A percentile compares a stretch with the other conserved stretches of the same genome.
Evolutionary conservation across 2,888 invertebrate genomes (phyloP).

Genomic region (Bhutanitis thaidina): DNA sequence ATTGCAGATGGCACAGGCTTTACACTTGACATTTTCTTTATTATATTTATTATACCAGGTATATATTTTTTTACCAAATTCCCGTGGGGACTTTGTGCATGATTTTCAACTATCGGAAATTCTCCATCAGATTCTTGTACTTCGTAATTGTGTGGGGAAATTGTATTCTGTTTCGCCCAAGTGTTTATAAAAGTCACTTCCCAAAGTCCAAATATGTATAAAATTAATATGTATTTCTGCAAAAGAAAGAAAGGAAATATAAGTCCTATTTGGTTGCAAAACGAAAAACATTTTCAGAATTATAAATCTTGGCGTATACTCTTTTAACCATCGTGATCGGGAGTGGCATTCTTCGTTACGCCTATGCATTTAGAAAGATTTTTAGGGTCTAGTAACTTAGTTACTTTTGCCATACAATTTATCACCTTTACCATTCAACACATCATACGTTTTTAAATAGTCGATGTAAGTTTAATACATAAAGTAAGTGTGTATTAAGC

Average conservation of each 20-base stretch:
- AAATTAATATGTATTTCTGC: neutral
- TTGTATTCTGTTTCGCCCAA: neutral
- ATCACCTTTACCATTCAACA: too few relatives aligned
- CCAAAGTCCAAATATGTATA: neutral
- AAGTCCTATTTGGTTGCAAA: too few relatives aligned
- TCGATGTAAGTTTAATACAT: too few relatives aligned
- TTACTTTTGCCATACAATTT: too few relatives aligned
- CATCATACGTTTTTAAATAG: too few relatives aligned
- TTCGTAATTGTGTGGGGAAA: neutral
- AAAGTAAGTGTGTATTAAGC: too few relatives aligned
- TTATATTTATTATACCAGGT: neutral
- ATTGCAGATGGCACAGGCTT: neutral
- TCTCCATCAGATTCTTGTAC: neutral
- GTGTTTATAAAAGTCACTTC: neutral
- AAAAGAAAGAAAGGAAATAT: neutral
- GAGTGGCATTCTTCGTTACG: too few relatives aligned
- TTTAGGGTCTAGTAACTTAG: too few relatives aligned
- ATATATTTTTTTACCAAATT: neutral
- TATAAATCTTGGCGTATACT: too few relatives aligned
- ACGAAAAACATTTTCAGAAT: too few relatives aligned
- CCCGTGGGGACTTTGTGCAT: neutral
- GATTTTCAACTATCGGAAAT: neutral
- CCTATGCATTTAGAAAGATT: too few relatives aligned
- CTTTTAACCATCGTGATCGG: too few relatives aligned
- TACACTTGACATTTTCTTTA: neutral